A percentile compares a stretch with the other conserved stretches of the same genome.
Conservation (phyloP, 2,888 invertebrate genomes). For the Lasioglossum figueresi region DNA sequence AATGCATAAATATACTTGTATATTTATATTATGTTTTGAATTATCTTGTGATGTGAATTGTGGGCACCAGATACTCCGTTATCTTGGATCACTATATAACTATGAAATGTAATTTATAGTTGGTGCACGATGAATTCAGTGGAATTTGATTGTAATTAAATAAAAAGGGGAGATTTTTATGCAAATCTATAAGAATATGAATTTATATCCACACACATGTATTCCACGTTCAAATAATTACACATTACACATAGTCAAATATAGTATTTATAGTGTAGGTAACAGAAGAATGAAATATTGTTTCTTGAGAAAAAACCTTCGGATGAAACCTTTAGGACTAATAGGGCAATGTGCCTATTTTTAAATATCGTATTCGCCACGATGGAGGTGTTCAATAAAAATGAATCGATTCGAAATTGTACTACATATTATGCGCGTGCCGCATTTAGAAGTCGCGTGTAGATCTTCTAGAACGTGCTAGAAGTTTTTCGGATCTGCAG, state of each 20-base stretch:
- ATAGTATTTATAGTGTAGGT: background rate
- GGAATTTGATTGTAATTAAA: background rate
- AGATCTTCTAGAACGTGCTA: conserved; percentile 42
- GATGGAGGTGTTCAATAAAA: background rate
- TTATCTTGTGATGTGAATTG: too few relatives aligned
- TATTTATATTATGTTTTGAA: too few relatives aligned
- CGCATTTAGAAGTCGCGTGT: conserved; percentile 1
- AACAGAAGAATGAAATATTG: background rate
- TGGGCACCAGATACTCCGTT: too few relatives aligned
- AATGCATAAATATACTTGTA: too few relatives aligned
- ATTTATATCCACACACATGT: background rate
- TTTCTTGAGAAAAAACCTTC: background rate
- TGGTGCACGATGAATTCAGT: background rate
- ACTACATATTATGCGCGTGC: background rate
- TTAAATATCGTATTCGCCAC: background rate
- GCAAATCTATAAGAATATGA: background rate
- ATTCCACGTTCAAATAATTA: background rate
- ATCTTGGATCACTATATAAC: background rate
- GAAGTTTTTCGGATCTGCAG: conserved; percentile 32
- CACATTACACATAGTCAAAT: background rate
- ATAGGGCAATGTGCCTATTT: background rate
- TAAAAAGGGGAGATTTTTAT: background rate
- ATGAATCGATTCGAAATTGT: background rate
- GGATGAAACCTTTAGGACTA: background rate
- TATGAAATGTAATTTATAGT: background rate